Evolutionary conservation across 2,113 vertebrate species (phyloP).

Genomic region (Trogon surrucura): DNA sequence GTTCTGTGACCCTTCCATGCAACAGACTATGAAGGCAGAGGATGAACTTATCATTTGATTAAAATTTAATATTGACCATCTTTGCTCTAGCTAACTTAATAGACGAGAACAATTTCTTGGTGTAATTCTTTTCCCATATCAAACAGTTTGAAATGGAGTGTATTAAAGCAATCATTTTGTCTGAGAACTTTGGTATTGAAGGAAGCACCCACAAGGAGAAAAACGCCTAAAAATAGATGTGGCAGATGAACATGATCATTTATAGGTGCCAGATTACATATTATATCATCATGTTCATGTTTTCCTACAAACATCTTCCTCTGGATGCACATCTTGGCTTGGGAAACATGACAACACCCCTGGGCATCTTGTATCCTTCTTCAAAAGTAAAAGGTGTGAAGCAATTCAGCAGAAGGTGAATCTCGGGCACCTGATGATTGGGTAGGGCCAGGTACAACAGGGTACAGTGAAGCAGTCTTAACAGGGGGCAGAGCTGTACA

Average conservation of each 20-base stretch:
- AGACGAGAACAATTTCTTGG: not conserved
- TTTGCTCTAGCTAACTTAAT: not conserved
- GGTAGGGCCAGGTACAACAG: not conserved
- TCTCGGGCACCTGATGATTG: not conserved
- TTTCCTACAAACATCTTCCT: not conserved
- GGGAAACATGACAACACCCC: not conserved
- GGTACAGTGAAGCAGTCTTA: not conserved
- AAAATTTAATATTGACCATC: not conserved
- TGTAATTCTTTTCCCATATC: not conserved
- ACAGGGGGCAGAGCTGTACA: not conserved
- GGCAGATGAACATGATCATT: not conserved
- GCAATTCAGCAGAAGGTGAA: not conserved
- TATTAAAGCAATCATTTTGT: not conserved
- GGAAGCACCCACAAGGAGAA: not conserved
- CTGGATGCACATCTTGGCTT: not conserved
- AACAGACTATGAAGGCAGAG: not conserved
- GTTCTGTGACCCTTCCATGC: not conserved
- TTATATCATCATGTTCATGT: not conserved
- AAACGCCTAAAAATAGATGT: not conserved
- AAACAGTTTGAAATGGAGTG: not conserved
- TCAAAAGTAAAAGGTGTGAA: not conserved
- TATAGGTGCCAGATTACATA: not conserved
- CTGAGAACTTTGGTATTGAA: not conserved
- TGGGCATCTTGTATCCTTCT: not conserved
- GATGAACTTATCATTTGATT: not conserved